Base-by-base conservation (phyloP, 1,140 invertebrate genomes). In the Pararge aegeria region DNA sequence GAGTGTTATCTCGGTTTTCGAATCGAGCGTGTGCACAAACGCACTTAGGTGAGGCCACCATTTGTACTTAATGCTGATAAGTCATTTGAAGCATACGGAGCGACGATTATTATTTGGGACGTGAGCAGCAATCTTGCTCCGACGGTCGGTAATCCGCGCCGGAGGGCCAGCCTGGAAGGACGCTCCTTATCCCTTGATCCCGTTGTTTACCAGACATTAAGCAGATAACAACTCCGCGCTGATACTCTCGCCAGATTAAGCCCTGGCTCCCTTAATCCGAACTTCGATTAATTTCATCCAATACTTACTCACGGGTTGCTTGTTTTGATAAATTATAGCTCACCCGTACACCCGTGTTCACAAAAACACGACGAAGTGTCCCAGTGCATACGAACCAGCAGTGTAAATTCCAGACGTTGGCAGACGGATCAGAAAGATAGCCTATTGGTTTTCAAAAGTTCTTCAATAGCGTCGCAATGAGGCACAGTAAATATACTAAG, bases 181-280 rank as follows among this genome's bases (percentile, higher is more conserved):
- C 81, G 84, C 76, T 82, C 75, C 82, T 87, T 88, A 89, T 87
- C 85, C 87, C 83, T 87, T 89, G 80, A 89, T 89, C 87, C 87
- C 75, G 84, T 90, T 91, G 88, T 91, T 91, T 90, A 91, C 88
- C 89, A 90, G 89, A 91, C 89, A 90, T 91, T 91, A 89, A 91
- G 84, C 88, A 90, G 89, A 91, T 91, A 90, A 87, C 86, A 88
- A 89, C 75, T 89, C 86, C 81, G 70, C 80, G 83, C 80, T 75
- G 84, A 89, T 89, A 89, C 75, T 79, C 77, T 78, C 75, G 76
- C 73, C 75, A 87, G 83, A 87, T 85, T 87, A 87, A 79, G 74
- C 78, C 79, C 72, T 72, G 74, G 69, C 73, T 70, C 65, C 73
- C 71, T 75, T 89, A 89, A 89, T 84, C 83, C 86, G 73, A 78